Base-by-base conservation (phyloP, 2,797 vertebrate genomes). In the Mastacembelus armatus region DNA sequence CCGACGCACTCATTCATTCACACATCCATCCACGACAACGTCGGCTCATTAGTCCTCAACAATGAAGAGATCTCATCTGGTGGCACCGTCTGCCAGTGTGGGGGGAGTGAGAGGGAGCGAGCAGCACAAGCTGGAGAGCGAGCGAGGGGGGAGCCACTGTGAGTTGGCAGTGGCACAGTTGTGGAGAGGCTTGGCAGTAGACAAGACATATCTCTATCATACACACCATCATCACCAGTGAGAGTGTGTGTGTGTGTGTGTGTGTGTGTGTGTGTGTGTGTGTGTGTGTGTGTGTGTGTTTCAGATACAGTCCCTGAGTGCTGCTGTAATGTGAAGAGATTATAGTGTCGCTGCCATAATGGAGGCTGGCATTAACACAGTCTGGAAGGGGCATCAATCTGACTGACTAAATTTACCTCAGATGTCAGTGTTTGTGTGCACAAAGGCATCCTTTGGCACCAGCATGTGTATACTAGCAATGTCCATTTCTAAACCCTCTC, bases 321-420 rank as follows among this genome's bases (percentile, higher is more conserved):
- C 73, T 66, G 45, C 71, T 67, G 66, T 79, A 80, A 89, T 85
- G 84, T 80, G 82, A 85, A 74, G 71, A 77, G 77, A 88, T 89
- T 89, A 85, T 77, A 84, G 81, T 77, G 62, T 49, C 78, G 69
- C 62, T 74, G 80, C 70, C 75, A 84, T 85, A 81, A 75, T 79
- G 58, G 71, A 72, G 62, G 65, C 68, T 85, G 81, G 78, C 81
- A 74, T 85, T 80, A 78, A 73, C 76, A 66, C 55, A 71, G 70
- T 67, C 80, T 85, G 83, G 77, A 76, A 80, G 63, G 40, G 40
- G 58, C 66, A 77, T 81, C 73, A 78, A 74, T 84, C 67, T 74
- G 60, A 64, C 62, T n/a, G 35, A 61, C 86, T 86, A 79, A 83
- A 89, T 85, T 82, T 78, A 83, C 69, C 47, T 80, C 72, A 48